Evolutionary conservation across 2,113 vertebrate species (phyloP), one percentile per base, ranked within the genome.

Genomic region (Nannobrachium achirus): DNA sequence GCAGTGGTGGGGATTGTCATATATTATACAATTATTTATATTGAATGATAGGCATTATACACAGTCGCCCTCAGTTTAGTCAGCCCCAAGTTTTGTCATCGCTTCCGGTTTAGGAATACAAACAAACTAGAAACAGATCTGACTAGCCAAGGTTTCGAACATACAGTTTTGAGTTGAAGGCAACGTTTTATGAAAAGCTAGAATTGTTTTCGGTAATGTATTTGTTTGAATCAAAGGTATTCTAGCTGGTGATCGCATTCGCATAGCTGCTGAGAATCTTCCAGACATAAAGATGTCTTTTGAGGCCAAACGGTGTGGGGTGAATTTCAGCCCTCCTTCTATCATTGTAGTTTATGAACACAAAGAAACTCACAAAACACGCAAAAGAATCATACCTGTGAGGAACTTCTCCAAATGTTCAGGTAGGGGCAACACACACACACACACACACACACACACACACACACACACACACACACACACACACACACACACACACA

Each of bases 371-470:
- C 88, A 89, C 0, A 94, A 92, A 74, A 78, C 80, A 46, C 93
- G 96, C 6, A 94, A 93, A 84, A 93, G 97, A 71, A 81, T 95
- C 38, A 99, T 99, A 88, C 98, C 98, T 0, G 72, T 98, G 56
- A 87, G 96, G 42, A 94, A 92, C 40, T 98, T 98, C 83, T 96
- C 93, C 0, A 89, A 70, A 76, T 93, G 90, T 75, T 98, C 96
- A 81, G 96, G 97, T 97, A 88, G 74, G 25, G 81, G 2, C 2
- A 56, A 48, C 1, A 1, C 9, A 39, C 13, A 5, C 14, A 48
- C 9, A 13, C 48, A 39, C 20, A 0, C 0, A 7, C 8, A 39
- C 0, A 53, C 39, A 50, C 2, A 1, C 1, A 42, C 0, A 7
- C 16, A n/a, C 51, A 11, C 7, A n/a, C 7, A 16, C 48, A 14